phyloP scores from a whole-genome alignment of 1,140 invertebrate species.

The Drosophila erecta region DNA sequence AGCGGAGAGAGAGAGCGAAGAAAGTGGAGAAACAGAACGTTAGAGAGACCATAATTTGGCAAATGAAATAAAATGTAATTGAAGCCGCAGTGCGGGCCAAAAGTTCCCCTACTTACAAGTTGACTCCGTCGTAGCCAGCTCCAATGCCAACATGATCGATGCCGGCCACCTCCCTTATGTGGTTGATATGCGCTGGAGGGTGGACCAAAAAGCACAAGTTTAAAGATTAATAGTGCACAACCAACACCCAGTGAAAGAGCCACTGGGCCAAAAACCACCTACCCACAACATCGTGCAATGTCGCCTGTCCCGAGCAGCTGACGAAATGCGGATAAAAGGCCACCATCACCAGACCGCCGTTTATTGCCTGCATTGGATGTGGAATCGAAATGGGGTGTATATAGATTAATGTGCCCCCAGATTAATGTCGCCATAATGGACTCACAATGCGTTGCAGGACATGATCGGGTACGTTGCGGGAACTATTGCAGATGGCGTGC shows the following conservation, averaged over 20 bases:
- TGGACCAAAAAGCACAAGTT: slow-evolving; percentile 35
- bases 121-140: slow-evolving; percentile 93
- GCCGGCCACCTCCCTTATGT: slow-evolving; percentile 92
- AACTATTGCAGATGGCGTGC: slow-evolving; percentile 92
- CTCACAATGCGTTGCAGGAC: slow-evolving; percentile 91
- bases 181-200: slow-evolving; percentile 93
- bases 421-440: slow-evolving; percentile 31
- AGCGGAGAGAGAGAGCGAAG: not conserved
- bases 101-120: slow-evolving; percentile 87
- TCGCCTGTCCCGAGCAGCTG: slow-evolving; percentile 91
- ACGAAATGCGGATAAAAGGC: slow-evolving; percentile 94
- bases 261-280: slow-evolving; percentile 67
- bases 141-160: slow-evolving; percentile 93
- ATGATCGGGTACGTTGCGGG: slow-evolving; percentile 94
- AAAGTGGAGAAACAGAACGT: not conserved
- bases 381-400: not conserved
- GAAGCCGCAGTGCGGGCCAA: slow-evolving; percentile 5
- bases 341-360: slow-evolving; percentile 95
- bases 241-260: not conserved
- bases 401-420: slow-evolving; percentile 28
- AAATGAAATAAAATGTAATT: slow-evolving; percentile 41
- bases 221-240: slow-evolving; percentile 29
- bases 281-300: slow-evolving; percentile 91
- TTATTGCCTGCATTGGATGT: slow-evolving; percentile 85
- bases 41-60: slow-evolving; percentile 35